phyloP scores from a whole-genome alignment of 2,797 vertebrate species.

The Ctenopoma multispine region DNA sequence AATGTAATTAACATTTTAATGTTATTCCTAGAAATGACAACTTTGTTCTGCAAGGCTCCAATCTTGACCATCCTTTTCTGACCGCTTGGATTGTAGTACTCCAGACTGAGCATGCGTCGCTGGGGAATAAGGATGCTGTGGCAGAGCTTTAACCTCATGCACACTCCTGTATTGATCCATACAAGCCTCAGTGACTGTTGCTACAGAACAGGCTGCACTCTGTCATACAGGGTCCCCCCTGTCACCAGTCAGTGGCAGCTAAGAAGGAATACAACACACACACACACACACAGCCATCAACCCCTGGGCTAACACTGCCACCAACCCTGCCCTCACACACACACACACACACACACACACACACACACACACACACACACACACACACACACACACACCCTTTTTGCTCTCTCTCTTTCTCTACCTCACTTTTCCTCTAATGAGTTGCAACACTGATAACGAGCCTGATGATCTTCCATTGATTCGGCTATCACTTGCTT shows the following conservation, averaged over 20 bases:
- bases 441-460: slow-evolving; percentile 99
- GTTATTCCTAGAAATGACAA: slow-evolving; percentile 56
- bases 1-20: background rate
- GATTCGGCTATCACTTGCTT: slow-evolving; percentile 99
- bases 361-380: too few species aligned
- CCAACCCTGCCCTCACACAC: slow-evolving; percentile 42
- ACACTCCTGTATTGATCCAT: slow-evolving; percentile 72
- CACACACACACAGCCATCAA: slow-evolving; percentile 80
- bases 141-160: slow-evolving; percentile 74
- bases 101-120: slow-evolving; percentile 34
- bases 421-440: slow-evolving; percentile 99
- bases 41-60: slow-evolving; percentile 30
- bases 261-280: slow-evolving; percentile 45
- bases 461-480: slow-evolving; percentile 99
- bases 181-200: slow-evolving; percentile 74
- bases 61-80: slow-evolving; percentile 31
- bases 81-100: slow-evolving; percentile 29
- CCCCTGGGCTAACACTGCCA: slow-evolving; percentile 81
- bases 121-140: slow-evolving; percentile 61
- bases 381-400: background rate
- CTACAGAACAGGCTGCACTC: slow-evolving; percentile 65
- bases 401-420: slow-evolving; percentile 85
- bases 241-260: slow-evolving; percentile 59
- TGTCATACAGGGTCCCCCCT: slow-evolving; percentile 50
- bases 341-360: background rate